Evolutionary conservation across 2,888 invertebrate genomes (phyloP).

Genomic region (Dynastes hyllus): DNA sequence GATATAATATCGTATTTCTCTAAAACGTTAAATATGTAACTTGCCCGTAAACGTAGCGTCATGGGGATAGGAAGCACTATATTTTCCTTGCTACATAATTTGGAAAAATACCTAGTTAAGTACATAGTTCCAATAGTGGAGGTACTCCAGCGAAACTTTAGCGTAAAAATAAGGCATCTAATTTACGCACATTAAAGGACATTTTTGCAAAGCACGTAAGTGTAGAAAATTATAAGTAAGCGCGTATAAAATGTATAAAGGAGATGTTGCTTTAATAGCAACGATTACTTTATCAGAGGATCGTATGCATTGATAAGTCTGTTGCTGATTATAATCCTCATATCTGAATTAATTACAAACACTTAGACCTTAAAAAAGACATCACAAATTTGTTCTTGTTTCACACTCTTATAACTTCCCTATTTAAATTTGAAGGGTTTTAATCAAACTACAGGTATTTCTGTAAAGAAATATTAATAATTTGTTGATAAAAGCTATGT

Average conservation of each 20-base stretch:
- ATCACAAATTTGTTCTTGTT: too few relatives aligned
- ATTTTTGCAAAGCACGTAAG: background rate
- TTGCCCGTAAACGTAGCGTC: slow-evolving; percentile 8
- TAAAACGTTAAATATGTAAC: slow-evolving; percentile 36
- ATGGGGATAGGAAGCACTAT: background rate
- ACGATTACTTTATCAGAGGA: too few relatives aligned
- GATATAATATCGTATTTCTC: slow-evolving; percentile 38
- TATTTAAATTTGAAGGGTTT: too few relatives aligned
- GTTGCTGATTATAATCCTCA: too few relatives aligned
- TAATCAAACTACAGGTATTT: too few relatives aligned
- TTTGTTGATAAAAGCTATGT: too few relatives aligned
- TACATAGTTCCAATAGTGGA: background rate
- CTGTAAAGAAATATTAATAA: too few relatives aligned
- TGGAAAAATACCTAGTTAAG: slow-evolving; percentile 17
- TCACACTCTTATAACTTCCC: too few relatives aligned
- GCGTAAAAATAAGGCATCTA: slow-evolving; percentile 7
- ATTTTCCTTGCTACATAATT: background rate
- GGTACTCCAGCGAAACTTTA: background rate
- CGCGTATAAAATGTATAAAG: background rate
- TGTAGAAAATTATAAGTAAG: slow-evolving; percentile 23
- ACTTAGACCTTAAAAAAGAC: too few relatives aligned
- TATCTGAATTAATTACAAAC: too few relatives aligned
- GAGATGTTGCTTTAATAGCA: too few relatives aligned
- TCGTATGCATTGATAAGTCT: too few relatives aligned
- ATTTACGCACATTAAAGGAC: slow-evolving; percentile 23